These are phyloP conservation scores for Netelia melanura DNA, from an alignment of 2,888 invertebrate genomes.

Conservation along the genomic window DNA sequence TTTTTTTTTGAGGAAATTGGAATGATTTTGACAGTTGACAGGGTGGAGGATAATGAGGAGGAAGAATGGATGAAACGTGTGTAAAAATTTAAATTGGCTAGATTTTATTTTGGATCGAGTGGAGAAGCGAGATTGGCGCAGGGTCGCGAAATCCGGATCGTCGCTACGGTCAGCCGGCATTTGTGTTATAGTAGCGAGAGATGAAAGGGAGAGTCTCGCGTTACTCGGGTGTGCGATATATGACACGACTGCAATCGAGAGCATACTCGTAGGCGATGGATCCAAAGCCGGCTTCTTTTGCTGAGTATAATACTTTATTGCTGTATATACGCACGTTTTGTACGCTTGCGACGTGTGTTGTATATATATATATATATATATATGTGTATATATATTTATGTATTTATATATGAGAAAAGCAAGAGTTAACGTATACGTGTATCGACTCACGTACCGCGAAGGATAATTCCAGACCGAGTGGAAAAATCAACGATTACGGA, in stretches of 20 bases:
- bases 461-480: constrained; percentile 73
- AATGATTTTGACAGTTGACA: too few species aligned
- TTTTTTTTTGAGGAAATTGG: too few species aligned
- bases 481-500: constrained; percentile 76
- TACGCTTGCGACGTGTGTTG: background rate
- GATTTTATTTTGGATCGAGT: too few species aligned
- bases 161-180: too few species aligned
- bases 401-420: background rate
- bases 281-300: constrained; percentile 22
- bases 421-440: constrained; percentile 30
- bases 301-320: background rate
- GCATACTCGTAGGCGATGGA: constrained; percentile 10
- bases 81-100: too few species aligned
- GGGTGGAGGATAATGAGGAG: too few species aligned
- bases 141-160: too few species aligned
- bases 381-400: too few species aligned
- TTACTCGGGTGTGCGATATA: constrained; percentile 43
- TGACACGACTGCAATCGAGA: constrained; percentile 26
- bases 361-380: background rate
- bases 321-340: background rate
- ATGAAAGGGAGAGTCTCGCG: constrained; percentile 51
- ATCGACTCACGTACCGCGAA: constrained; percentile 67
- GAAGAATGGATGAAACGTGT: too few species aligned
- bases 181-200: constrained; percentile 18
- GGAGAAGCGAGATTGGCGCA: too few species aligned